Evolutionary conservation across 2,113 vertebrate species (phyloP).

Genomic region (Alaudala cheleensis): DNA sequence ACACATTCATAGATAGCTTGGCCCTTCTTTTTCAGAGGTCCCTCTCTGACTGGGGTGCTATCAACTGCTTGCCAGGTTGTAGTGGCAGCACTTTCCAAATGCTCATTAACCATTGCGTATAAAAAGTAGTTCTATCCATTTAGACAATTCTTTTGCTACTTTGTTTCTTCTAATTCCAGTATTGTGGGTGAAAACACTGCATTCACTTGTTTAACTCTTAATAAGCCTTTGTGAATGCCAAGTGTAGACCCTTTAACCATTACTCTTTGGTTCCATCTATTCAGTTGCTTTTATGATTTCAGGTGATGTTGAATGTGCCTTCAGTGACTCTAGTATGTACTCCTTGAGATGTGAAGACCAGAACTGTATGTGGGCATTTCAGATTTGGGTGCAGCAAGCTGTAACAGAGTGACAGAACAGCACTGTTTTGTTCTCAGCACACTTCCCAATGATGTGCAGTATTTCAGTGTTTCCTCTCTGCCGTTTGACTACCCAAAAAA

Average conservation of each 20-base stretch:
- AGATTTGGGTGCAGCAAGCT: neutral
- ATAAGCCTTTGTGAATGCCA: neutral
- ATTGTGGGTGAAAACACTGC: neutral
- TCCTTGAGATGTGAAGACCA: neutral
- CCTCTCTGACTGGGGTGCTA: neutral
- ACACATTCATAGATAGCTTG: accelerated
- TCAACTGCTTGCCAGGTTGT: neutral
- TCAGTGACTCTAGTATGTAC: neutral
- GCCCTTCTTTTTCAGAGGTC: neutral
- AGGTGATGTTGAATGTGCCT: neutral
- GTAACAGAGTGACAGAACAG: neutral
- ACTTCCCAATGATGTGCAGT: accelerated
- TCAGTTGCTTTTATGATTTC: neutral
- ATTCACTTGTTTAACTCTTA: neutral
- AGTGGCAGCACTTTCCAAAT: neutral
- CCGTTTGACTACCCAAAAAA: neutral
- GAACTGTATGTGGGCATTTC: neutral
- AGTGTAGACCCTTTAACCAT: neutral
- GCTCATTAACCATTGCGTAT: neutral
- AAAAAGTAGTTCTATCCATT: neutral
- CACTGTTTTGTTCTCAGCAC: neutral
- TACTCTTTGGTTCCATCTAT: neutral
- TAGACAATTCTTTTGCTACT: neutral
- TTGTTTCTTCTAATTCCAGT: neutral
- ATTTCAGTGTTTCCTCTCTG: neutral